These are phyloP conservation scores for Upupa epops DNA, from an alignment of 2,113 vertebrate genomes.

Conservation along the genomic window DNA sequence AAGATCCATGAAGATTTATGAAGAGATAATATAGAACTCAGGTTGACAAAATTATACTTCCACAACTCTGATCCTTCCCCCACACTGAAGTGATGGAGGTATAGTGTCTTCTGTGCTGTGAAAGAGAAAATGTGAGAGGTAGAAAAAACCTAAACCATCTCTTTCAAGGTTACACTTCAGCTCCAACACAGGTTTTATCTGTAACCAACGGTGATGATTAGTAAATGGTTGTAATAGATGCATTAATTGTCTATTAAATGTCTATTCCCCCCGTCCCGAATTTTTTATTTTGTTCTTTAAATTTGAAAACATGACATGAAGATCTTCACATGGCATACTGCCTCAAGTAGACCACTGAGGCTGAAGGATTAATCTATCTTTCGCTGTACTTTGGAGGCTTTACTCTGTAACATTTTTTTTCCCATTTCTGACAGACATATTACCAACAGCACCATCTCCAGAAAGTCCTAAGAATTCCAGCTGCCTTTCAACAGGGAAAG, in stretches of 20 bases:
- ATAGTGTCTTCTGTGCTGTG: neutral
- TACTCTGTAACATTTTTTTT: neutral
- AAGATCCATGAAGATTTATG: neutral
- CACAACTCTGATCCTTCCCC: neutral
- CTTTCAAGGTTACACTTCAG: neutral
- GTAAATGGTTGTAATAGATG: neutral
- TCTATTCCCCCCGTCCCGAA: neutral
- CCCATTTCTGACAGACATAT: neutral
- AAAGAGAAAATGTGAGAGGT: neutral
- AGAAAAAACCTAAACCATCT: neutral
- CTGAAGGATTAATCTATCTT: neutral
- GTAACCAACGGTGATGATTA: neutral
- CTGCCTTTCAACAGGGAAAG: neutral
- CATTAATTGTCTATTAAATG: no score
- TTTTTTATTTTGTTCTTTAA: neutral
- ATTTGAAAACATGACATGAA: neutral
- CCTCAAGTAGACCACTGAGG: neutral
- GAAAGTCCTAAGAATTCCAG: neutral
- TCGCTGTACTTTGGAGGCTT: neutral
- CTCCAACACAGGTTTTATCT: neutral
- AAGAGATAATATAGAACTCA: neutral
- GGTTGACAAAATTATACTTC: neutral
- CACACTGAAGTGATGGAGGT: neutral
- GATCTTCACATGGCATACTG: neutral
- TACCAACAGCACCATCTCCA: neutral